These are phyloP conservation scores for Porites lobata DNA, from an alignment of 92 coral and sea anemone genomes.

Conservation along the genomic window DNA sequence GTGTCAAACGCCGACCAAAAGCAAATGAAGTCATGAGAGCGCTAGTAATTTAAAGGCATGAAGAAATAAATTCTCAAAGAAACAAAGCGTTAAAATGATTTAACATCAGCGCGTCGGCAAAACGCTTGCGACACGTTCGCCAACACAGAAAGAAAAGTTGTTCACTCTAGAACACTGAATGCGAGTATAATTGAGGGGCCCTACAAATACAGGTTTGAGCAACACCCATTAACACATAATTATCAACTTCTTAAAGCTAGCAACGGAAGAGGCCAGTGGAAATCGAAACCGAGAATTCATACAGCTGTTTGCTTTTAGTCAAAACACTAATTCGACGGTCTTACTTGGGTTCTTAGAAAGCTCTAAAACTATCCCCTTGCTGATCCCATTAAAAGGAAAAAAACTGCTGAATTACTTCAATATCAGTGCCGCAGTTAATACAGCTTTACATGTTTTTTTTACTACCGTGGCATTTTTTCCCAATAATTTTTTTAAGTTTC, in stretches of 20 bases:
- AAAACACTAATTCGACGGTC: too few relatives aligned
- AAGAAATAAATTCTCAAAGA: not conserved
- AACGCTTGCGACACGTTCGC: not conserved
- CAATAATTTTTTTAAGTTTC: too few relatives aligned
- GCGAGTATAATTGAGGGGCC: constrained; percentile 2
- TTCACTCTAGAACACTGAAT: constrained; percentile 6
- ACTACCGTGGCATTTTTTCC: too few relatives aligned
- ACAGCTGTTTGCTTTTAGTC: too few relatives aligned
- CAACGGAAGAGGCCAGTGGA: too few relatives aligned
- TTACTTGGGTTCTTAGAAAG: too few relatives aligned
- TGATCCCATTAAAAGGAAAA: too few relatives aligned
- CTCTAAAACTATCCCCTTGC: too few relatives aligned
- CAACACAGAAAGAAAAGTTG: not conserved
- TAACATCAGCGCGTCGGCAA: not conserved
- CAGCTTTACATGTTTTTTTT: too few relatives aligned
- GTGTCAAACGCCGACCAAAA: constrained; percentile 3
- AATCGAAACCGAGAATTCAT: too few relatives aligned
- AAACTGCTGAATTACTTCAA: too few relatives aligned
- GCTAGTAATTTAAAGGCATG: not conserved
- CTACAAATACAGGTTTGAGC: not conserved
- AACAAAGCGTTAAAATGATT: not conserved
- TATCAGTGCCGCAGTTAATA: too few relatives aligned
- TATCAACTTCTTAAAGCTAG: not conserved
- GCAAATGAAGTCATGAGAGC: not conserved
- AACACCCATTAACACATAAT: constrained; percentile 15